These are phyloP conservation scores for Chelonia mydas DNA, from an alignment of 2,797 vertebrate genomes.

Conservation along the genomic window DNA sequence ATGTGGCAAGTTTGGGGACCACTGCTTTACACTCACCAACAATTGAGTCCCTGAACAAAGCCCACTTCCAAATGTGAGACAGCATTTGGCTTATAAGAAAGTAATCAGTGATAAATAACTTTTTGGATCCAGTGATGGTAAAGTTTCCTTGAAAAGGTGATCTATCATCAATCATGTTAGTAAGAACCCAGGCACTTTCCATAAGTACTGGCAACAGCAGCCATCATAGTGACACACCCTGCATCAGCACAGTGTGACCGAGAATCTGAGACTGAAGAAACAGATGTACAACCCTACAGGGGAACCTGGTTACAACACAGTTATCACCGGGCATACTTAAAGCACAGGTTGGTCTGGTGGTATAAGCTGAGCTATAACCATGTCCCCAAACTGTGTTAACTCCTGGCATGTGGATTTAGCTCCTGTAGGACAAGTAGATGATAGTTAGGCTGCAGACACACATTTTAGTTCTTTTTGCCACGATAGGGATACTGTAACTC, in stretches of 20 bases:
- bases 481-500: too few relatives aligned
- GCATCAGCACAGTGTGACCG: neutral
- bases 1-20: too few relatives aligned
- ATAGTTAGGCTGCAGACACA: neutral
- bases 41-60: neutral
- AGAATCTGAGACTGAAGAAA: accelerated
- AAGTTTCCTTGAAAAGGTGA: neutral
- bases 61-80: neutral
- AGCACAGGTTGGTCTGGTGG: accelerated
- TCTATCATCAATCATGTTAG: neutral
- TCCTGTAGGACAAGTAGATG: neutral
- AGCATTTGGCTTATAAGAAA: neutral
- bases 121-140: neutral
- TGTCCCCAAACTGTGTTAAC: accelerated
- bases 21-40: neutral
- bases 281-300: neutral
- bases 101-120: neutral
- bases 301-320: neutral
- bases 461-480: neutral
- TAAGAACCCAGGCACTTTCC: neutral
- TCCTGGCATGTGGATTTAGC: neutral
- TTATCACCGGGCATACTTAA: neutral
- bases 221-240: neutral
- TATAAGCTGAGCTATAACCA: accelerated
- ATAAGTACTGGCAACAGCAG: neutral